Conservation (phyloP, 2,797 vertebrate species). For the Spea hammondii region DNA sequence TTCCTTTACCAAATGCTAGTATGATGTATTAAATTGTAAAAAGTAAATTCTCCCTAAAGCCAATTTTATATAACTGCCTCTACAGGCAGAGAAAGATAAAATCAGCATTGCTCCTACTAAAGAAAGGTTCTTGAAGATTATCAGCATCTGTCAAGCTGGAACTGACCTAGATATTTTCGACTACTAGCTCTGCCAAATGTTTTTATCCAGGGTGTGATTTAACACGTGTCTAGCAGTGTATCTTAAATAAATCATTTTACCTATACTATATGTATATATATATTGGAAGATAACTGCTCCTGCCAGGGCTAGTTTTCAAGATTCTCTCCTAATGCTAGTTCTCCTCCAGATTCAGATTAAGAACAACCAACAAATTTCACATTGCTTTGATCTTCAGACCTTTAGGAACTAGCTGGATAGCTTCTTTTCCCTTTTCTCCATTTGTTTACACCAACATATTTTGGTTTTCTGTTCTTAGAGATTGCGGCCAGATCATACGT, state of each 20-base stretch:
- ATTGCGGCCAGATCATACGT: too few relatives aligned
- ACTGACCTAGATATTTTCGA: constrained; percentile 18
- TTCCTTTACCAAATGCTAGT: too few relatives aligned
- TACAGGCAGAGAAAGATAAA: background rate
- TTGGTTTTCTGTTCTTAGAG: too few relatives aligned
- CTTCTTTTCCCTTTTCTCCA: too few relatives aligned
- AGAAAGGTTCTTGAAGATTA: constrained; percentile 4
- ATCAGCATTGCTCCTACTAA: constrained; percentile 2
- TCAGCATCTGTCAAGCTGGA: constrained; percentile 23
- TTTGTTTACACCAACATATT: too few relatives aligned
- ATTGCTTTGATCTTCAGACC: too few relatives aligned
- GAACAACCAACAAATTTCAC: too few relatives aligned
- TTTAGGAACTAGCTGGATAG: too few relatives aligned
- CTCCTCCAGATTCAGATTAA: too few relatives aligned
- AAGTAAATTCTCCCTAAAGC: constrained; percentile 8
- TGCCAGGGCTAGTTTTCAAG: background rate
- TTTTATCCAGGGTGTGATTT: constrained; percentile 2
- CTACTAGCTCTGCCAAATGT: background rate
- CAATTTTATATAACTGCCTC: background rate
- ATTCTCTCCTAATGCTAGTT: too few relatives aligned
- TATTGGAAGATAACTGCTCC: background rate
- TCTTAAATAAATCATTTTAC: background rate
- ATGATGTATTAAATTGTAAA: background rate
- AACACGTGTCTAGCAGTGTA: constrained; percentile 14
- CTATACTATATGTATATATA: background rate